Base-by-base conservation (phyloP, 2,888 invertebrate genomes). In the Ormia ochracea region DNA sequence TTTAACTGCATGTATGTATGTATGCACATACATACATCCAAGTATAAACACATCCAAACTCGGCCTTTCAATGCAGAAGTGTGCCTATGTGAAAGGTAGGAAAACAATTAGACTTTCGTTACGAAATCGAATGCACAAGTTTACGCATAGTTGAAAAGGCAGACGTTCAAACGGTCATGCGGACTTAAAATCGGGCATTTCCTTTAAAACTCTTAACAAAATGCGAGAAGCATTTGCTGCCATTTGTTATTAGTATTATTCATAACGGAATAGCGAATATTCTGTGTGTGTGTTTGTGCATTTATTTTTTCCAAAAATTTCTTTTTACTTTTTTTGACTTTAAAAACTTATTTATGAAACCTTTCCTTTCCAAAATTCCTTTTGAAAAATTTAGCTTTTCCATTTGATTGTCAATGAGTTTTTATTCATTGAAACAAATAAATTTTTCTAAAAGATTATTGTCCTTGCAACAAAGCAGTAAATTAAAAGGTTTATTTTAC, bases 41-140 rank as follows among this genome's bases (percentile, higher is more conserved):
- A 9, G 14, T 38, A 14, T 38, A 41, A 17, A 17, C 9, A 21
- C 10, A 3, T 4, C 2, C n/a, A n/a, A n/a, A n/a, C n/a, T n/a
- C n/a, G n/a, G n/a, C n/a, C n/a, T n/a, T n/a, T n/a, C n/a, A n/a
- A n/a, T n/a, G n/a, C n/a, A n/a, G n/a, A n/a, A n/a, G n/a, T n/a
- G n/a, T n/a, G n/a, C n/a, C 3, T 52, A n/a, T 17, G 14, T 14
- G 9, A 33, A 61, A 5, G 21, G 17, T 21, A 41, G 1, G 26
- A 36, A 41, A 14, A 33, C 23, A 43, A 54, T 5, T 56, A 36
- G n/a, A 33, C 23, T 66, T 28, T 41, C 33, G 72, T 80, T 80
- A 73, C 56, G 80, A 76, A 72, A 80, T 72, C 61, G 72, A 72
- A 56, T 58, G 56, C 58, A 41, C 38, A 58, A 66, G 23, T 69